phyloP scores from a whole-genome alignment of 2,888 invertebrate species.

The Uropetala carovei region DNA sequence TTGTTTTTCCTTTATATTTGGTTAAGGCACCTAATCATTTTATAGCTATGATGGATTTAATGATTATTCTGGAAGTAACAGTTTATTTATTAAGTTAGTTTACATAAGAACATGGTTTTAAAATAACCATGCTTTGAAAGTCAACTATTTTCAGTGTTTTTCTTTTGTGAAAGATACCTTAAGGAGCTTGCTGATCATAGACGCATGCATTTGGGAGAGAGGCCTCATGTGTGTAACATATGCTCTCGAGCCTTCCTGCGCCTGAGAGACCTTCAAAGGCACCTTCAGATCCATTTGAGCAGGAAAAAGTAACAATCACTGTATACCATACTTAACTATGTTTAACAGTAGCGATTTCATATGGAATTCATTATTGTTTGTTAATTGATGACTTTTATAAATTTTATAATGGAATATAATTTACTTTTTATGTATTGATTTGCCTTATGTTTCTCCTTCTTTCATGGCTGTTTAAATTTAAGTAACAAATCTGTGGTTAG shows the following conservation, averaged over 20 bases:
- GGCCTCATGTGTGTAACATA: slow-evolving; percentile 24
- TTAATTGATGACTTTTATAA: no score
- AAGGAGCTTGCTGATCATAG: slow-evolving; percentile 45
- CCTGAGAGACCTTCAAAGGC: slow-evolving; percentile 43
- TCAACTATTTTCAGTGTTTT: neutral
- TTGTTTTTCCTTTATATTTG: no score
- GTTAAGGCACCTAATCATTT: no score
- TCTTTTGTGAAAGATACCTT: slow-evolving; percentile 15
- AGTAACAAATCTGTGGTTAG: neutral
- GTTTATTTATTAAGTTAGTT: no score
- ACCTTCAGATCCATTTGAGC: neutral
- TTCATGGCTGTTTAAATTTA: neutral
- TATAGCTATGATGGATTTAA: no score
- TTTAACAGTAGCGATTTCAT: no score
- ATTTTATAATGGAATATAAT: neutral
- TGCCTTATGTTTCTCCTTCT: neutral
- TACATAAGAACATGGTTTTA: no score
- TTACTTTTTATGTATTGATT: neutral
- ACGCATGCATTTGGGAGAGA: slow-evolving; percentile 42
- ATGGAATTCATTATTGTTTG: neutral
- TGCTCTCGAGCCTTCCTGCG: slow-evolving; percentile 51
- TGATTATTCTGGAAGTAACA: no score
- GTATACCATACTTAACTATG: neutral
- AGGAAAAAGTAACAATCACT: slow-evolving; percentile 31
- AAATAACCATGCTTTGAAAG: no score